Evolutionary conservation across 2,113 vertebrate genomes (phyloP).

Genomic region (Tenebrosternarchus preto): DNA sequence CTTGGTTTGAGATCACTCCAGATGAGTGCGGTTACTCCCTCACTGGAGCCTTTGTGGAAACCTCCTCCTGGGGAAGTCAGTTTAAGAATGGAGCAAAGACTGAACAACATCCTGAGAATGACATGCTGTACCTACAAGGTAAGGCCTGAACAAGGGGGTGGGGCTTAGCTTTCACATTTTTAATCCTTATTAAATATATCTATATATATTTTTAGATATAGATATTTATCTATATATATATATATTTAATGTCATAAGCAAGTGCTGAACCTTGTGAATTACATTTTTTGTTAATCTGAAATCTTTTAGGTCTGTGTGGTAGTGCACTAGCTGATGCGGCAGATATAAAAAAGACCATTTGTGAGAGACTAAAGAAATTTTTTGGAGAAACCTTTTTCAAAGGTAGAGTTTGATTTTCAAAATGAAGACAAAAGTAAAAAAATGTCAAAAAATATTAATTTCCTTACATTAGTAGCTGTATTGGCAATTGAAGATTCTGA

Average conservation of each 20-base stretch:
- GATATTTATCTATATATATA: too few relatives aligned
- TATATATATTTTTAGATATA: too few relatives aligned
- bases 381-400: too few relatives aligned
- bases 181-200: neutral
- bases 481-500: too few relatives aligned
- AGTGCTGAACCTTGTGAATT: neutral
- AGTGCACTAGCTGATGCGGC: constrained; percentile 28
- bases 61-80: neutral
- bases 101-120: constrained; percentile 27
- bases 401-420: too few relatives aligned
- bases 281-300: neutral
- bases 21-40: constrained; percentile 50
- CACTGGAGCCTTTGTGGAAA: constrained; percentile 30
- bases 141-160: neutral
- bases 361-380: neutral
- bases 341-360: neutral
- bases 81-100: constrained; percentile 29
- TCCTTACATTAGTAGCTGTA: too few relatives aligned
- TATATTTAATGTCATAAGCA: too few relatives aligned
- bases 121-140: constrained; percentile 55
- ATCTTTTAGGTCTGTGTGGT: constrained; percentile 47
- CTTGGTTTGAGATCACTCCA: constrained; percentile 47
- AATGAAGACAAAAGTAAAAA: too few relatives aligned
- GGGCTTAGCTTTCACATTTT: neutral
- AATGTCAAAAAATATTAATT: too few relatives aligned